Evolutionary conservation across 2,113 vertebrate genomes (phyloP), one percentile per base, ranked within the genome.

Genomic region (Mustela nigripes): DNA sequence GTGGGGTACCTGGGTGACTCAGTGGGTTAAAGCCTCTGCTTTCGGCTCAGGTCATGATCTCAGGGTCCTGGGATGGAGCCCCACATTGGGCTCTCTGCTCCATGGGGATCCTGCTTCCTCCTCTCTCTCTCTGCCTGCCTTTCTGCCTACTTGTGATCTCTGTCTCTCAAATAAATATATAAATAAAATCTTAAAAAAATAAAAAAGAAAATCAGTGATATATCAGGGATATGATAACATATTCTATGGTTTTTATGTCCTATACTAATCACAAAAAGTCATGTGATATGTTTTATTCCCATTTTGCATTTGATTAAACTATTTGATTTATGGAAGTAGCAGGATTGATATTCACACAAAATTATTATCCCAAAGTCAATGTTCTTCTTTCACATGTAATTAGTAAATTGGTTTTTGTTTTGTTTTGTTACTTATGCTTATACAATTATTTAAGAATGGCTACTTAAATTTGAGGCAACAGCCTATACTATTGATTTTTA

Each of bases 381-480:
- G 16, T 15, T 95, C 18, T 15, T 95, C 22, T 0, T 81, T 86
- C 26, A 78, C 0, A 39, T 39, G 31, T 56, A 63, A 95, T 69
- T 62, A 85, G 4, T 58, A 94, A 84, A 3, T 36, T 81, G 28
- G 73, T 48, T 86, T 96, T 88, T 91, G 19, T 89, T 71, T 90
- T 67, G 45, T 33, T 94, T 91, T 83, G 33, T 1, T 45, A 39
- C 5, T 69, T 82, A 28, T 48, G 19, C 31, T 92, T 53, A 31
- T 69, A 50, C 1, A 67, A 76, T 3, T 84, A 39, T 56, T 0
- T 94, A 90, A 62, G 60, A 67, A 79, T 67, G 14, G 22, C 31
- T 89, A 71, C 19, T 74, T 48, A 79, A 89, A 92, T n/a, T 78
- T 79, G 16, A 78, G 45, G 60, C 8, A 65, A 69, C 28, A 14